Evolutionary conservation across 1,140 invertebrate genomes (phyloP), one percentile per base, ranked within the genome.

Genomic region (Drosophila willistoni): DNA sequence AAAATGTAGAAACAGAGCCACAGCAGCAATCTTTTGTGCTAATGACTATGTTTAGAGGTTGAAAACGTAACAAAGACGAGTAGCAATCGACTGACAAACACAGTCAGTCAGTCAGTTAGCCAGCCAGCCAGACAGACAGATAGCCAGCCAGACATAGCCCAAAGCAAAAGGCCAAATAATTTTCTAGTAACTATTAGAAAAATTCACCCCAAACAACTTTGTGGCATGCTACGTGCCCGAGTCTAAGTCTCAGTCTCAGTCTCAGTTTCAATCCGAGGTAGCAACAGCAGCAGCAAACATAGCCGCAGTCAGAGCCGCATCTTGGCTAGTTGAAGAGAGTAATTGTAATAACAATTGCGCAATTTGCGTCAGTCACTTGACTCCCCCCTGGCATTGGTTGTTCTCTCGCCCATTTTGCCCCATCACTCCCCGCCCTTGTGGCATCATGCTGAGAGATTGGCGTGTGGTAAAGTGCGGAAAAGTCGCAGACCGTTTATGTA

Each of bases 321-420:
- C 36, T 39, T 44, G 65, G 66, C 68, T 87, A 71, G 83, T 86
- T 78, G 76, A 72, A 73, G 67, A 83, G 82, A 83, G 82, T 86
- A 87, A 86, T 86, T 86, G 82, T 86, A 87, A 83, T 87, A 86
- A 86, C 83, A 86, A 86, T 86, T 86, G 83, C 84, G 82, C 82
- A 86, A 87, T 86, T 86, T 86, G 83, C 79, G 82, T 87, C 82
- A 86, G 84, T 86, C 82, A 83, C 77, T 84, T 84, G 77, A 77
- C 81, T 84, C 55, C 47, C 36, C 19, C 13, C 42, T 9, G 12
- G 36, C 36, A 12, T 13, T 39, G 36, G 12, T 13, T 1, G 10
- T 13, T 39, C 14, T 5, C 47, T 34, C 33, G n/a, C 25, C 17
- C 13, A 5, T 7, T 17, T 34, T 25, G 64, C 64, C 34, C 19